These are phyloP conservation scores for Lonchura striata DNA, from an alignment of 2,113 vertebrate genomes.

Conservation along the genomic window DNA sequence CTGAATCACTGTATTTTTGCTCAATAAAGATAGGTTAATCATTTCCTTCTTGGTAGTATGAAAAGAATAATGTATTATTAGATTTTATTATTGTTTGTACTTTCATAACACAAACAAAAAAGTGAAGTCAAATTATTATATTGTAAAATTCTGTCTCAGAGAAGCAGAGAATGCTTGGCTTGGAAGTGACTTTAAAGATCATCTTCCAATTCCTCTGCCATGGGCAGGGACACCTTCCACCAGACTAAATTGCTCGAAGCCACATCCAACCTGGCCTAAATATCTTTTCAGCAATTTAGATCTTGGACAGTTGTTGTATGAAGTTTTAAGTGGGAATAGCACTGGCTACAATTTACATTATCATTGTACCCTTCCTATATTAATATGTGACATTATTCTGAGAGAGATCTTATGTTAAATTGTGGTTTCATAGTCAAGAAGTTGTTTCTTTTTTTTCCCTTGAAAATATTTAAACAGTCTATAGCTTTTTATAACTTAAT, in stretches of 20 bases:
- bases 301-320: not conserved
- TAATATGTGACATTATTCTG: not conserved
- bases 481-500: not conserved
- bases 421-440: not conserved
- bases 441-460: not conserved
- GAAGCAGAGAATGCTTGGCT: not conserved
- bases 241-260: not conserved
- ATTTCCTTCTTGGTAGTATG: not conserved
- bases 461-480: not conserved
- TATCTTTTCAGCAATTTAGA: not conserved
- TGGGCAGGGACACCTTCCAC: not conserved
- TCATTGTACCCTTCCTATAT: not conserved
- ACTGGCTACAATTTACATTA: not conserved
- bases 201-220: not conserved
- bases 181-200: not conserved
- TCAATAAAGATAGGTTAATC: not conserved
- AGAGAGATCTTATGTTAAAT: not conserved
- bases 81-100: not conserved
- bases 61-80: not conserved
- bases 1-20: not conserved
- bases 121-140: not conserved
- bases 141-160: not conserved
- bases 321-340: not conserved
- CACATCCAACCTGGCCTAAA: not conserved
- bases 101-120: not conserved